These are phyloP conservation scores for Brachyrhaphis roseni DNA, from an alignment of 2,797 vertebrate species.

Conservation along the genomic window DNA sequence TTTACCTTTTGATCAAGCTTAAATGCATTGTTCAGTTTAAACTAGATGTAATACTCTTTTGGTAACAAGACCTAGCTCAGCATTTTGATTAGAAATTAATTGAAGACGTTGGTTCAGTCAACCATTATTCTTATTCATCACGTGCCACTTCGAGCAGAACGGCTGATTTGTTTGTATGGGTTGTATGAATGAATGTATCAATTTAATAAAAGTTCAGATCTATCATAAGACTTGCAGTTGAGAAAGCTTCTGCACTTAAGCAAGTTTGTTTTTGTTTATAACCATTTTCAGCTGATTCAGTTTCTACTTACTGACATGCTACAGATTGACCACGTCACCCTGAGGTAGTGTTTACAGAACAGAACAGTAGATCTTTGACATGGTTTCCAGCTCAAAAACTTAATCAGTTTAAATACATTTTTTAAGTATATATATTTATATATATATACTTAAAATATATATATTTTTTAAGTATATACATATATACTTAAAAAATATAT, in stretches of 20 bases:
- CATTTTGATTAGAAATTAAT: not conserved
- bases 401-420: too few relatives aligned
- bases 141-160: not conserved
- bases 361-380: not conserved
- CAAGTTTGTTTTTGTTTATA: not conserved
- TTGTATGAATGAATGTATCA: not conserved
- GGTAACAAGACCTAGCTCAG: not conserved
- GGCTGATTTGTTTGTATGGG: not conserved
- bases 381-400: not conserved
- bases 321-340: not conserved
- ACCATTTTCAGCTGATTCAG: not conserved
- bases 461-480: too few relatives aligned
- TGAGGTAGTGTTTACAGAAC: not conserved
- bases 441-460: too few relatives aligned
- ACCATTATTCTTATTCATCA: not conserved
- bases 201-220: not conserved
- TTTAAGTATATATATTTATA: too few relatives aligned
- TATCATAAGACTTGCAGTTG: not conserved
- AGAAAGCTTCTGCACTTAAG: not conserved
- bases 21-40: not conserved
- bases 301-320: not conserved
- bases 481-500: too few relatives aligned
- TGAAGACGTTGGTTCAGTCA: not conserved
- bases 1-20: not conserved
- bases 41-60: not conserved